phyloP scores from a whole-genome alignment of 2,797 vertebrate genomes.

The Iguana delicatissima region DNA sequence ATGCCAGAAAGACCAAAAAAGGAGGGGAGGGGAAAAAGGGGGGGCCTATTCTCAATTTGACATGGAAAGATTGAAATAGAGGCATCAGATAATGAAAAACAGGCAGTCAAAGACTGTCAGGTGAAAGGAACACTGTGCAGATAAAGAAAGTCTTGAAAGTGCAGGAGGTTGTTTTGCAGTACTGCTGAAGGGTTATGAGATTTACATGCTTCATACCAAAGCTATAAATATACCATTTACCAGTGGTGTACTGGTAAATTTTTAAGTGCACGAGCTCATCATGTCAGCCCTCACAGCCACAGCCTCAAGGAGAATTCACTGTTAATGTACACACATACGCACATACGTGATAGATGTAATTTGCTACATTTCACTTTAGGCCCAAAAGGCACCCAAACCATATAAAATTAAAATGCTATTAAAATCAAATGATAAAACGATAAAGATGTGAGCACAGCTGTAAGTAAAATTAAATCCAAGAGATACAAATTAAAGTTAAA shows the following conservation, averaged over 20 bases:
- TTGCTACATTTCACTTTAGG: neutral
- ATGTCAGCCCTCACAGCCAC: neutral
- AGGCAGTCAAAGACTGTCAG: slow-evolving; percentile 69
- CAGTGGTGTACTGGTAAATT: neutral
- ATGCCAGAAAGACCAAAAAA: slow-evolving; percentile 53
- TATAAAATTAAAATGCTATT: neutral
- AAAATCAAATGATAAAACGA: neutral
- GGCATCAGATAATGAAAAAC: slow-evolving; percentile 62
- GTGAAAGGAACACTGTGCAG: slow-evolving; percentile 54
- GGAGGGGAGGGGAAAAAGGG: slow-evolving; percentile 35
- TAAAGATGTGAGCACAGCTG: neutral
- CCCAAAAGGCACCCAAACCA: neutral
- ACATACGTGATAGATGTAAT: neutral
- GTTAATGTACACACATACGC: neutral
- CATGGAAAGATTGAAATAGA: slow-evolving; percentile 59
- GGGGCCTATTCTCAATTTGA: slow-evolving; percentile 21
- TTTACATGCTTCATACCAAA: slow-evolving; percentile 41
- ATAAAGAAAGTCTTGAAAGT: slow-evolving; percentile 37
- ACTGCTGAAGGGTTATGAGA: slow-evolving; percentile 41
- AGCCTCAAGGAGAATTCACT: neutral
- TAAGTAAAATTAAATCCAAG: neutral
- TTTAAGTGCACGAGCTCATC: neutral
- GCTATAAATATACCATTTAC: slow-evolving; percentile 44
- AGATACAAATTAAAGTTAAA: neutral
- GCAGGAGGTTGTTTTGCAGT: slow-evolving; percentile 61